Evolutionary conservation across 2,888 invertebrate species (phyloP).

Genomic region (Eupithecia exiguata): DNA sequence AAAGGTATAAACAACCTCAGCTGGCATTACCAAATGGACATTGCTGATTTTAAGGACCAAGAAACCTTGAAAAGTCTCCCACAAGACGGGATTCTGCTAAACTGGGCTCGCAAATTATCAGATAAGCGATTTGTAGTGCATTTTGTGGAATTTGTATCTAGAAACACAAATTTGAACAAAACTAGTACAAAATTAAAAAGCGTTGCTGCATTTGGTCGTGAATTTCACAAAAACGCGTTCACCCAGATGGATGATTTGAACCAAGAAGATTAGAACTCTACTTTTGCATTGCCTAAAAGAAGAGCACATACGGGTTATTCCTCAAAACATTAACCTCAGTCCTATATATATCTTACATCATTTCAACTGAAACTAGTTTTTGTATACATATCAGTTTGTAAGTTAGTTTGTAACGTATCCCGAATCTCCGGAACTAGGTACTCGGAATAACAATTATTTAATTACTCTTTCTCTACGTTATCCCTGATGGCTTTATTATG

Average conservation of each 20-base stretch:
- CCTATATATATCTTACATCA: too few relatives aligned
- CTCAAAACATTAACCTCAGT: too few relatives aligned
- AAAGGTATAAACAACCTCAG: constrained; percentile 1
- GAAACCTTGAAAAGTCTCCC: constrained; percentile 10
- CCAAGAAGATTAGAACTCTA: neutral
- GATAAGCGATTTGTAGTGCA: neutral
- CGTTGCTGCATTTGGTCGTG: neutral
- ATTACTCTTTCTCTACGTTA: too few relatives aligned
- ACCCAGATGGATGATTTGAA: neutral
- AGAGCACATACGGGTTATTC: neutral
- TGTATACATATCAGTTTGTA: too few relatives aligned
- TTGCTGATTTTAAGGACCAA: neutral
- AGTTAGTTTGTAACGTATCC: too few relatives aligned
- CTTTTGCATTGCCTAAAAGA: neutral
- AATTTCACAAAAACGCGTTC: neutral
- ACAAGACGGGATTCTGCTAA: constrained; percentile 12
- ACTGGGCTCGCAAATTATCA: neutral
- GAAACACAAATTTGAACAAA: neutral
- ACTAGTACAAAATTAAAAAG: neutral
- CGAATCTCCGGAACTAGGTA: too few relatives aligned
- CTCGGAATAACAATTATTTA: too few relatives aligned
- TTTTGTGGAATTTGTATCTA: neutral
- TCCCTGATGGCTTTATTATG: too few relatives aligned
- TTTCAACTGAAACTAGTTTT: too few relatives aligned
- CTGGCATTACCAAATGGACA: neutral